phyloP scores from a whole-genome alignment of 2,888 invertebrate species.

The Mythimna albipuncta region DNA sequence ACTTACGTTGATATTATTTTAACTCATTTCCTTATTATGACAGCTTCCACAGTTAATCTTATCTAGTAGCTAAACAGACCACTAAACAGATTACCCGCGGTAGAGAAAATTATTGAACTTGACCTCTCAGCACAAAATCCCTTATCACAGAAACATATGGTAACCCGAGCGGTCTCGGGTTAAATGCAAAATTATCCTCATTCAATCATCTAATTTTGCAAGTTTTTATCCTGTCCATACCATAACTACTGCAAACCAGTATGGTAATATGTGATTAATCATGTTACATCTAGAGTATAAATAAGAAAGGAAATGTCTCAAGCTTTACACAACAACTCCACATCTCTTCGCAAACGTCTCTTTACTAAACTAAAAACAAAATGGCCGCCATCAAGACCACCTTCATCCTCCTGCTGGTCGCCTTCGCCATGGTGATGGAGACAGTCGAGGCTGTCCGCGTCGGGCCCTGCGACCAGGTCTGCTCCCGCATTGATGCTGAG shows the following conservation, averaged over 20 bases:
- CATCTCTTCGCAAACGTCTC: slow-evolving; percentile 3
- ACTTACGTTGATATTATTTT: too few species aligned
- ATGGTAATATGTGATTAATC: neutral
- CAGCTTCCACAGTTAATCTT: neutral
- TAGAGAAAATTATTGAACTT: neutral
- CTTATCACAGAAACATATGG: too few species aligned
- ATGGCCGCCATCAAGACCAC: slow-evolving; percentile 43
- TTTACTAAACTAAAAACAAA: slow-evolving; percentile 5
- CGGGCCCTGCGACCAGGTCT: slow-evolving; percentile 38
- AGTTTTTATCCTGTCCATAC: neutral
- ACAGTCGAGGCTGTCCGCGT: slow-evolving; percentile 26
- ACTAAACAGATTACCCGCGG: neutral
- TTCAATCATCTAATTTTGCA: neutral
- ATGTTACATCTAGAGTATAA: neutral
- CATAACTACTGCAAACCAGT: neutral
- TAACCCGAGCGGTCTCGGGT: too few species aligned
- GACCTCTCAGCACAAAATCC: too few species aligned
- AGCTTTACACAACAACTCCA: slow-evolving; percentile 3
- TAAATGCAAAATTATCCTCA: neutral
- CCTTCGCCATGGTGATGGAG: slow-evolving; percentile 41
- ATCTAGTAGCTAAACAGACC: neutral
- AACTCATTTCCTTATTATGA: neutral
- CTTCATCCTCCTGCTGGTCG: slow-evolving; percentile 34
- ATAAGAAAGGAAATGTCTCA: neutral
- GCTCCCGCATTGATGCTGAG: slow-evolving; percentile 17